Evolutionary conservation across 2,113 vertebrate species (phyloP).

Genomic region (Todiramphus saurophagus): DNA sequence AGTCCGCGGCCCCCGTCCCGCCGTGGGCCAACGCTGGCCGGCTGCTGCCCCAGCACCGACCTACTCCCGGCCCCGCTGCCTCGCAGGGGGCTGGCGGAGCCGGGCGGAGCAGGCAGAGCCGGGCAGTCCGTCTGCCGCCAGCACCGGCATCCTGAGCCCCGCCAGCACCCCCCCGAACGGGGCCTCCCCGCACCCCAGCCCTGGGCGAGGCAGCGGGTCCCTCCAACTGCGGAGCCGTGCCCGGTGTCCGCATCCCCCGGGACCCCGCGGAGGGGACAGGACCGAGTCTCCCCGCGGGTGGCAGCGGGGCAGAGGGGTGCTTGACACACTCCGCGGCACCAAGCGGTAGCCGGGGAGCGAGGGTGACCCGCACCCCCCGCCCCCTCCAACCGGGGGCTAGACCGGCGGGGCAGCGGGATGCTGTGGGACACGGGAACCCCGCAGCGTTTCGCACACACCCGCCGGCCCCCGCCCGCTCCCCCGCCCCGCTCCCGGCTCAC

Average conservation of each 20-base stretch:
- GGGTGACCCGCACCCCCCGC: background rate
- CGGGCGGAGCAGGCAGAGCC: background rate
- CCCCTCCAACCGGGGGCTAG: background rate
- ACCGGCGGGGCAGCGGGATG: background rate
- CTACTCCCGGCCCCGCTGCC: background rate
- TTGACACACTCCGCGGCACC: background rate
- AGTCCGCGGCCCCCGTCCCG: background rate
- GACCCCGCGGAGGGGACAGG: background rate
- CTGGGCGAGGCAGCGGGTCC: background rate
- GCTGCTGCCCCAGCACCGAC: background rate
- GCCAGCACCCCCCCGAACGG: background rate
- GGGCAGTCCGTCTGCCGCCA: background rate
- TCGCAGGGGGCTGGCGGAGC: background rate
- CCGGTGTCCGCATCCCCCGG: background rate
- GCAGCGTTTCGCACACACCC: background rate
- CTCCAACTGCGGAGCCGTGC: background rate
- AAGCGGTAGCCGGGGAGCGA: background rate
- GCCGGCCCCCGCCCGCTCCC: background rate
- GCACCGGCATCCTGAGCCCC: background rate
- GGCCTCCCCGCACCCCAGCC: background rate
- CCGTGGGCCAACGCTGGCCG: background rate
- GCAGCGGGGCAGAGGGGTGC: background rate
- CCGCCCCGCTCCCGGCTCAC: conserved; percentile 69
- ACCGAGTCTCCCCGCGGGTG: background rate
- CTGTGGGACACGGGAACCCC: background rate